These are phyloP conservation scores for Neocloeon triangulifer DNA, from an alignment of 1,140 invertebrate genomes.

Conservation along the genomic window DNA sequence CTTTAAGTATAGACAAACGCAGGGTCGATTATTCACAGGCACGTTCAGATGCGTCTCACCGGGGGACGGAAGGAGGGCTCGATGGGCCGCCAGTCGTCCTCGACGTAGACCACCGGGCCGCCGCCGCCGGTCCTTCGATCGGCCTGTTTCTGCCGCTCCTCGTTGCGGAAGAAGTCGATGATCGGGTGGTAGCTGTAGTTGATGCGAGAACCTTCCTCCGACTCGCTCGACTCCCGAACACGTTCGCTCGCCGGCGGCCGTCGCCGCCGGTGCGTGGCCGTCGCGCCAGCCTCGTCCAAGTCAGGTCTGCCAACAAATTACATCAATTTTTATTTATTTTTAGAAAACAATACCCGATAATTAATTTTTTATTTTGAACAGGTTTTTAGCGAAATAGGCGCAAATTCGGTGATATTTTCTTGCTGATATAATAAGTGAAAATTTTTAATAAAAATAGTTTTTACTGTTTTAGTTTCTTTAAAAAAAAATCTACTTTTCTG, in stretches of 20 bases:
- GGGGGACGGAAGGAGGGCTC: constrained; percentile 4
- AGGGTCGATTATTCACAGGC: not conserved
- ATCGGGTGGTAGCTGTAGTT: constrained; percentile 73
- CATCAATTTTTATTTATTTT: no score
- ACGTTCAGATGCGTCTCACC: not conserved
- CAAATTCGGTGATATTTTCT: no score
- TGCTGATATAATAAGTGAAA: no score
- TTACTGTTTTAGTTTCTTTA: no score
- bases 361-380: no score
- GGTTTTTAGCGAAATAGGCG: no score
- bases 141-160: not conserved
- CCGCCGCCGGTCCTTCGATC: not conserved
- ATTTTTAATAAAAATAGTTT: no score
- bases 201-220: constrained; percentile 23
- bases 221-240: no score
- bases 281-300: not conserved
- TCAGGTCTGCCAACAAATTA: not conserved
- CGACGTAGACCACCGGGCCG: no score
- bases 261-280: constrained; percentile 13
- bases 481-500: no score
- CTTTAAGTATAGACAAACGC: not conserved
- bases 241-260: constrained; percentile 17
- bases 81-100: constrained; percentile 12
- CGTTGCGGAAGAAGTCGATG: constrained; percentile 42
- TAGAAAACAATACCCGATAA: no score